Conservation (phyloP, 2,113 vertebrate species). For the Oplegnathus fasciatus region DNA sequence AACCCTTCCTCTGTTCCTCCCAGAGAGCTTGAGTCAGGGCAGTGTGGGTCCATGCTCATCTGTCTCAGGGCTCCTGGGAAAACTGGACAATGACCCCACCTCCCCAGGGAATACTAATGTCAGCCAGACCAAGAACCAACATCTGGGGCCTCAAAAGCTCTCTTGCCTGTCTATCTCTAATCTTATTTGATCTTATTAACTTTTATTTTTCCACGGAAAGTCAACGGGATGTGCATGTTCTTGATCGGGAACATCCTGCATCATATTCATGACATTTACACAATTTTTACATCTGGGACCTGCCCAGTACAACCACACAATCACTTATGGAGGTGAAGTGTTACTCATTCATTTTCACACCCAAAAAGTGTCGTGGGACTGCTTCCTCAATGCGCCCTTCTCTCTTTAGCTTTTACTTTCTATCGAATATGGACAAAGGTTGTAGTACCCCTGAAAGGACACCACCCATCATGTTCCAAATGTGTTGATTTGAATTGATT, state of each 20-base stretch:
- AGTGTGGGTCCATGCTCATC: background rate
- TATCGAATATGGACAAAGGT: background rate
- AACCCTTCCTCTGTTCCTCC: background rate
- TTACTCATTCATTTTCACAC: conserved; percentile 6
- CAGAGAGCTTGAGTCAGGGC: background rate
- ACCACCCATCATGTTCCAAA: background rate
- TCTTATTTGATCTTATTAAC: conserved; percentile 21
- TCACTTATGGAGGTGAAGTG: background rate
- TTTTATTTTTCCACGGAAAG: background rate
- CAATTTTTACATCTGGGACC: background rate
- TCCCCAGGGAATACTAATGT: conserved; percentile 23
- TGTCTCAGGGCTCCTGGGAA: conserved; percentile 2
- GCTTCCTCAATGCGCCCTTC: background rate
- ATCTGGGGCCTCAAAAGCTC: conserved; percentile 16
- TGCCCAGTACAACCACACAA: background rate
- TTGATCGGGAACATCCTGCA: background rate
- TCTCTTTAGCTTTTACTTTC: background rate
- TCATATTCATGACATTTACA: background rate
- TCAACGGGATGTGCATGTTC: background rate
- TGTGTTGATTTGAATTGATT: background rate
- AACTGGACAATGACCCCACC: conserved; percentile 3
- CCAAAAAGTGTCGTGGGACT: background rate
- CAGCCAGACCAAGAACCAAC: background rate
- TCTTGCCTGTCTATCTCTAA: background rate
- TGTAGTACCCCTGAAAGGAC: background rate